Percentiles rank a stretch among this genome's conserved stretches.
phyloP scores from a whole-genome alignment of 2,888 invertebrate genomes.

The Drosophila planitibia region DNA sequence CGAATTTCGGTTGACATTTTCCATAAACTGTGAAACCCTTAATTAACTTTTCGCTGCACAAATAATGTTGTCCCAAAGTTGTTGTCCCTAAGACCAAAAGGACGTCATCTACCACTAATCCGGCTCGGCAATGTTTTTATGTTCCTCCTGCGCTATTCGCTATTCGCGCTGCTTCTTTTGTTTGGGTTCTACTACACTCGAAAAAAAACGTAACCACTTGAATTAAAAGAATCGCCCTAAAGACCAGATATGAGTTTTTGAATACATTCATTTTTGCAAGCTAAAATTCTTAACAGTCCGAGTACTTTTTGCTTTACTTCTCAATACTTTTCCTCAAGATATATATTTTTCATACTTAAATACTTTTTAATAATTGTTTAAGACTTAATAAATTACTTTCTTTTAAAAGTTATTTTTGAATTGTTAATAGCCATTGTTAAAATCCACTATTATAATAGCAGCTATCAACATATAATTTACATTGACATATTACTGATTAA shows the following conservation, averaged over 20 bases:
- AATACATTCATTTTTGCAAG: neutral
- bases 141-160: neutral
- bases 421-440: neutral
- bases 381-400: neutral
- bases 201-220: neutral
- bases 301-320: neutral
- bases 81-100: constrained; percentile 11
- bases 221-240: neutral
- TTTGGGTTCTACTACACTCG: constrained; percentile 8
- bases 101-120: constrained; percentile 45
- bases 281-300: neutral
- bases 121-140: constrained; percentile 23
- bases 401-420: no score
- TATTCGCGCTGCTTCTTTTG: constrained; percentile 9
- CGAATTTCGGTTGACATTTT: constrained; percentile 60
- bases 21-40: constrained; percentile 77
- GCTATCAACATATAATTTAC: neutral
- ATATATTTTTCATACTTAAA: neutral
- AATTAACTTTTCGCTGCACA: constrained; percentile 68
- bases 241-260: neutral
- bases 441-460: neutral
- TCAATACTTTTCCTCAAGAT: neutral
- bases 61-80: constrained; percentile 43
- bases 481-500: neutral
- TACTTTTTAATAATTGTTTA: neutral